Evolutionary conservation across 2,113 vertebrate genomes (phyloP).

Genomic region (Sinocyclocheilus anophthalmus): DNA sequence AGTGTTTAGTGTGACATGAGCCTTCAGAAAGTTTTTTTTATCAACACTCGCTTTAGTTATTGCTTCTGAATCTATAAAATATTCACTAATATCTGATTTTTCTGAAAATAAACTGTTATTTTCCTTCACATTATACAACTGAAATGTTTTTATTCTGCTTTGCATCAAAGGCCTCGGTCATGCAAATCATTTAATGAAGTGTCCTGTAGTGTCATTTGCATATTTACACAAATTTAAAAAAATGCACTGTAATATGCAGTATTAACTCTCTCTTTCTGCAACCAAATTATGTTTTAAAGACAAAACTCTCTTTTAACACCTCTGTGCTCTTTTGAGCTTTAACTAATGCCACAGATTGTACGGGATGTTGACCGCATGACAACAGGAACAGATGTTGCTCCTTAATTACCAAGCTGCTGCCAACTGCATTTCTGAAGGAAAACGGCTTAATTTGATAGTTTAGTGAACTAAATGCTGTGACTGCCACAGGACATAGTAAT

Average conservation of each 20-base stretch:
- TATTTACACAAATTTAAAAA: background rate
- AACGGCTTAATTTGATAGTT: background rate
- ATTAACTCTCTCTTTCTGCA: background rate
- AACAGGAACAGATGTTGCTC: conserved; percentile 44
- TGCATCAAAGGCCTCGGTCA: no score
- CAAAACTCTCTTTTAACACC: background rate
- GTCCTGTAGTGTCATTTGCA: background rate
- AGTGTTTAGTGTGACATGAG: no score
- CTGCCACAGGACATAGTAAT: background rate
- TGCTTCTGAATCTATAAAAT: background rate
- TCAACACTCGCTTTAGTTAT: background rate
- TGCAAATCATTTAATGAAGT: no score
- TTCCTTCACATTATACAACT: no score
- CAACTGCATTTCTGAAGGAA: conserved; percentile 23
- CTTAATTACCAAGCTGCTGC: conserved; percentile 41
- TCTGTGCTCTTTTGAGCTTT: conserved; percentile 19
- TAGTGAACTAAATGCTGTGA: background rate
- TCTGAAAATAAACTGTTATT: background rate
- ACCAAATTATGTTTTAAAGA: background rate
- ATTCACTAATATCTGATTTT: background rate
- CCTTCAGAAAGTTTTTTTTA: no score
- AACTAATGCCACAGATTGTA: conserved; percentile 8
- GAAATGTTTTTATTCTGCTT: no score
- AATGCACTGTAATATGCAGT: background rate
- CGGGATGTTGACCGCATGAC: conserved; percentile 12